Evolutionary conservation across 2,888 invertebrate species (phyloP).

Genomic region (Epistrophe grossulariae): DNA sequence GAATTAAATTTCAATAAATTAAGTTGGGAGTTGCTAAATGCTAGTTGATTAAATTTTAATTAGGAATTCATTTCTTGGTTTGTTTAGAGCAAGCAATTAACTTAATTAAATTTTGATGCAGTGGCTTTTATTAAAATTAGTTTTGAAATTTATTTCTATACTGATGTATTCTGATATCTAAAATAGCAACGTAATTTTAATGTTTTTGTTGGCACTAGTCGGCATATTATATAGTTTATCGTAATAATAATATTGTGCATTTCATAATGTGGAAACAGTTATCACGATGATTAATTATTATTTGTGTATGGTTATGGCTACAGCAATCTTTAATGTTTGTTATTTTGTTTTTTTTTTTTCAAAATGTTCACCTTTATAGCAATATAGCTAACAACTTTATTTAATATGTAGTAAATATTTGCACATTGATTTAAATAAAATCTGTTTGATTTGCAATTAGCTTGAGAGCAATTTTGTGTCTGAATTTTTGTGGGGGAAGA

Average conservation of each 20-base stretch:
- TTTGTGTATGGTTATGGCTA: constrained; percentile 1
- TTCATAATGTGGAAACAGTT: not conserved
- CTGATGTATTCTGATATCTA: not conserved
- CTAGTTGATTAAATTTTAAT: not conserved
- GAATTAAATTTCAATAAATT: not conserved
- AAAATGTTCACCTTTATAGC: not conserved
- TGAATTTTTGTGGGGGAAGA: not conserved
- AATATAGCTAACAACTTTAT: not conserved
- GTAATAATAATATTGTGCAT: not conserved
- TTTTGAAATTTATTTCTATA: not conserved
- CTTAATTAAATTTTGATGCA: not conserved
- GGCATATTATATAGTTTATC: not conserved
- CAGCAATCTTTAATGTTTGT: not conserved
- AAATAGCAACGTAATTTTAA: not conserved
- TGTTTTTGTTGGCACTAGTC: not conserved
- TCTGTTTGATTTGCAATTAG: not conserved
- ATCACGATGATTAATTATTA: not conserved
- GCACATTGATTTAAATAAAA: not conserved
- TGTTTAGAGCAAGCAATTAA: not conserved
- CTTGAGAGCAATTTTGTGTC: not conserved
- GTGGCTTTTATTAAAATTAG: not conserved
- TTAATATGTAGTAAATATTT: not conserved
- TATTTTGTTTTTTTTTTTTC: not conserved
- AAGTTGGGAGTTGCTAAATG: not conserved
- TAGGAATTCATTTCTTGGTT: not conserved